phyloP scores from a whole-genome alignment of 2,113 vertebrate species.

The Pongo abelii region DNA sequence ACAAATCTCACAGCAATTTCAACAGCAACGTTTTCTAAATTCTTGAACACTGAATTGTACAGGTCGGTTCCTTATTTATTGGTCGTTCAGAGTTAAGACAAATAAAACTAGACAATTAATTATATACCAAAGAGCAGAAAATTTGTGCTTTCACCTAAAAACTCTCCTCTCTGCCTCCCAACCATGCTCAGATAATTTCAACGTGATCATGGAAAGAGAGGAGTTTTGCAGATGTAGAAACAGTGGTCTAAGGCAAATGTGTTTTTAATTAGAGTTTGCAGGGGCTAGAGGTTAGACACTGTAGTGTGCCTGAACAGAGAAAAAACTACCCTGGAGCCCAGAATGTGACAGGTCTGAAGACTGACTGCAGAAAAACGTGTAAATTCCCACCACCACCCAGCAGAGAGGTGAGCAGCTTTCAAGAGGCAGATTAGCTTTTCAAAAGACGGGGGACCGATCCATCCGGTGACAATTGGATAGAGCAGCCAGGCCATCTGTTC shows the following conservation, averaged over 20 bases:
- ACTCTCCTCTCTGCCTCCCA: not conserved
- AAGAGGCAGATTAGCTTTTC: not conserved
- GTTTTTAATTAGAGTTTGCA: not conserved
- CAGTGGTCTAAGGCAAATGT: not conserved
- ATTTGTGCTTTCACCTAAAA: not conserved
- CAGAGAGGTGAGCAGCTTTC: not conserved
- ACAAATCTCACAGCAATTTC: not conserved
- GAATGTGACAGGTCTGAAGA: rapidly evolving
- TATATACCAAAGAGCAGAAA: not conserved
- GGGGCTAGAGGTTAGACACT: not conserved
- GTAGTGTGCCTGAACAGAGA: not conserved
- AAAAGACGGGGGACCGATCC: not conserved
- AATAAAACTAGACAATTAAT: conserved; percentile 16
- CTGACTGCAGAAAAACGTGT: not conserved
- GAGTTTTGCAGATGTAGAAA: too few species aligned
- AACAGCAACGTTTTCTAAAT: not conserved
- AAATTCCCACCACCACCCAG: not conserved
- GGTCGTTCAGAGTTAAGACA: not conserved
- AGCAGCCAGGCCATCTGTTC: not conserved
- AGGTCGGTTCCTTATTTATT: not conserved
- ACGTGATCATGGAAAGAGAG: not conserved
- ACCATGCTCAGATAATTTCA: not conserved
- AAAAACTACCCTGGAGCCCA: not conserved
- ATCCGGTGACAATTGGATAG: not conserved
- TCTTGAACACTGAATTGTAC: conserved; percentile 12